Conservation (phyloP, 2,797 vertebrate species). For the Rhinophrynus dorsalis region DNA sequence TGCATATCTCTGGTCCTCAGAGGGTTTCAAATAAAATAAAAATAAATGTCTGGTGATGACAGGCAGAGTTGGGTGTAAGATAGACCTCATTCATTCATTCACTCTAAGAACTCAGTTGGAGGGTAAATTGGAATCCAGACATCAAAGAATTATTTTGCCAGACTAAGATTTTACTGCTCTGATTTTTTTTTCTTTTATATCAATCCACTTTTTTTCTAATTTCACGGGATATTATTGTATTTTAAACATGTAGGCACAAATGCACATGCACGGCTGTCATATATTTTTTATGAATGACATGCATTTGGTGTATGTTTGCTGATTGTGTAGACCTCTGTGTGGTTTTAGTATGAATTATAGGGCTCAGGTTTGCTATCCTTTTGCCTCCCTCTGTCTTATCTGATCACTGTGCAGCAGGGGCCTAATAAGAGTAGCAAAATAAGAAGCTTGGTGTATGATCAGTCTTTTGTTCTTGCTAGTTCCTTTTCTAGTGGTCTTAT, state of each 20-base stretch:
- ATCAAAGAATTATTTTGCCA: constrained; percentile 93
- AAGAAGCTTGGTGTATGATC: constrained; percentile 40
- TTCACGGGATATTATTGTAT: constrained; percentile 62
- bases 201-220: constrained; percentile 76
- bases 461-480: constrained; percentile 3
- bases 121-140: constrained; percentile 99
- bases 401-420: constrained; percentile 59
- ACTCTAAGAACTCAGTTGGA: constrained; percentile 99
- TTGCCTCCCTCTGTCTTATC: constrained; percentile 61
- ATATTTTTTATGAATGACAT: background rate
- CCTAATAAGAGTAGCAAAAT: constrained; percentile 55
- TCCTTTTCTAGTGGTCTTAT: background rate
- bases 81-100: constrained; percentile 94
- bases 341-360: constrained; percentile 69
- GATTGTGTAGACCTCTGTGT: constrained; percentile 59
- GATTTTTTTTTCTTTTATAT: constrained; percentile 62
- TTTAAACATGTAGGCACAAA: constrained; percentile 10
- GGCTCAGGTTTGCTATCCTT: constrained; percentile 55
- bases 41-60: constrained; percentile 83
- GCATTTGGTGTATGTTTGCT: constrained; percentile 34
- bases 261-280: background rate
- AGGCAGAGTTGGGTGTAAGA: constrained; percentile 88
- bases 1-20: too few relatives aligned
- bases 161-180: constrained; percentile 75
- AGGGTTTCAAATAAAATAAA: constrained; percentile 78